These are phyloP conservation scores for Peromyscus leucopus DNA, from an alignment of 2,113 vertebrate genomes.

Conservation along the genomic window DNA sequence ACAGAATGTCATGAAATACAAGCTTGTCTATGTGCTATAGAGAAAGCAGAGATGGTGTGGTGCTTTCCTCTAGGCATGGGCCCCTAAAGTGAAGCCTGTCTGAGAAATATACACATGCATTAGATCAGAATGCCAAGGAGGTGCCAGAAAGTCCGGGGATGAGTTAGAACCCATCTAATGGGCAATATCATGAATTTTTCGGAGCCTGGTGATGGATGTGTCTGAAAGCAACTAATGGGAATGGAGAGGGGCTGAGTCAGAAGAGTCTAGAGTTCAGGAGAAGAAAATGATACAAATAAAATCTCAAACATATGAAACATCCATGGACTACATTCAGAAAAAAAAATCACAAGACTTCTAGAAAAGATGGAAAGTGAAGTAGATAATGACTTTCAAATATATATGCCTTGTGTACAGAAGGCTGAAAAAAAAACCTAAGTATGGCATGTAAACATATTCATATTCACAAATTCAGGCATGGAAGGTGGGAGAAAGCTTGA, in stretches of 20 bases:
- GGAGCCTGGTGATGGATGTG: not conserved
- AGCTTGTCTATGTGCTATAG: not conserved
- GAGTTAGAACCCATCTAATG: not conserved
- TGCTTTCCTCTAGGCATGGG: not conserved
- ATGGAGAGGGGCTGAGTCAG: not conserved
- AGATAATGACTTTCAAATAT: not conserved
- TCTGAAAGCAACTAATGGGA: not conserved
- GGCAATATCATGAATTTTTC: not conserved
- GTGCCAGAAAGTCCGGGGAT: not conserved
- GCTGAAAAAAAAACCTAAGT: not conserved
- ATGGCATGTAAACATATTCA: not conserved
- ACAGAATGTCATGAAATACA: not conserved
- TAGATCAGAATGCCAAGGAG: not conserved
- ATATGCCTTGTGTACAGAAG: constrained; percentile 20
- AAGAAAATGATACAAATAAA: constrained; percentile 19
- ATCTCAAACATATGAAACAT: constrained; percentile 22
- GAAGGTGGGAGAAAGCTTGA: not conserved
- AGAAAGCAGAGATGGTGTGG: not conserved
- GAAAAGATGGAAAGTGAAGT: not conserved
- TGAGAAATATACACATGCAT: not conserved
- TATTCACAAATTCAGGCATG: not conserved
- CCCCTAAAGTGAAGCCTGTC: not conserved
- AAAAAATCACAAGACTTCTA: not conserved
- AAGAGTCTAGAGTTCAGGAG: not conserved
- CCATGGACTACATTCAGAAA: not conserved